Percentiles rank a stretch among this genome's conserved stretches.
Conservation (phyloP, 2,888 invertebrate species). For the Dryobotodes eremita region DNA sequence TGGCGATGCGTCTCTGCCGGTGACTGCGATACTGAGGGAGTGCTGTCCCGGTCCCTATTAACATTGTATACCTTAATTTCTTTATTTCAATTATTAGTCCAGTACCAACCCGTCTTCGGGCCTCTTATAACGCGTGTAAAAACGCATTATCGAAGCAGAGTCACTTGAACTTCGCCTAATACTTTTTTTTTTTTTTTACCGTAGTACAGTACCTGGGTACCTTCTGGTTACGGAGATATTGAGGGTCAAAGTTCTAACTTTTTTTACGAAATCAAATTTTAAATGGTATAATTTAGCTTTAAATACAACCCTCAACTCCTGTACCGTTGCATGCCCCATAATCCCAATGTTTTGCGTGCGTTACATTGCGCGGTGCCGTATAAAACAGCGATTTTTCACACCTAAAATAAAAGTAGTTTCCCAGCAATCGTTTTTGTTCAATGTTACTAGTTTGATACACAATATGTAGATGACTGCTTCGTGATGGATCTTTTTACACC, state of each 20-base stretch:
- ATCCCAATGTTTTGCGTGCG: too few relatives aligned
- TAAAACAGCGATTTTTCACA: neutral
- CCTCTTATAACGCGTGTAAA: neutral
- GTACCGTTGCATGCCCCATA: neutral
- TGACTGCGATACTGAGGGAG: constrained; percentile 74
- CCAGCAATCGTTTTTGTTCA: neutral
- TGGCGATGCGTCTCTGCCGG: constrained; percentile 66
- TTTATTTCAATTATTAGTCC: neutral
- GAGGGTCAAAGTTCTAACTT: neutral
- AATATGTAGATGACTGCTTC: neutral
- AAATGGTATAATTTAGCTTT: neutral
- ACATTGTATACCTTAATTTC: neutral
- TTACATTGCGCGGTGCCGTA: neutral
- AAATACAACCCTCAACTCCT: neutral
- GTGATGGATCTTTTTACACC: neutral
- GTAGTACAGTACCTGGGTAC: too few relatives aligned
- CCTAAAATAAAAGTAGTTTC: neutral
- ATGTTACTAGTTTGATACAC: neutral
- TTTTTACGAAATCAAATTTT: neutral
- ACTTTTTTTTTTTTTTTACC: neutral
- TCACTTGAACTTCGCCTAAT: neutral
- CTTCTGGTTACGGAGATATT: neutral
- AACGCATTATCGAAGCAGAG: too few relatives aligned
- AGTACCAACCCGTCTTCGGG: neutral
- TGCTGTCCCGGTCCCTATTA: constrained; percentile 74